A percentile compares a stretch with the other conserved stretches of the same genome.
phyloP scores from a whole-genome alignment of 2,888 invertebrate genomes.

The Scotopteryx bipunctaria region DNA sequence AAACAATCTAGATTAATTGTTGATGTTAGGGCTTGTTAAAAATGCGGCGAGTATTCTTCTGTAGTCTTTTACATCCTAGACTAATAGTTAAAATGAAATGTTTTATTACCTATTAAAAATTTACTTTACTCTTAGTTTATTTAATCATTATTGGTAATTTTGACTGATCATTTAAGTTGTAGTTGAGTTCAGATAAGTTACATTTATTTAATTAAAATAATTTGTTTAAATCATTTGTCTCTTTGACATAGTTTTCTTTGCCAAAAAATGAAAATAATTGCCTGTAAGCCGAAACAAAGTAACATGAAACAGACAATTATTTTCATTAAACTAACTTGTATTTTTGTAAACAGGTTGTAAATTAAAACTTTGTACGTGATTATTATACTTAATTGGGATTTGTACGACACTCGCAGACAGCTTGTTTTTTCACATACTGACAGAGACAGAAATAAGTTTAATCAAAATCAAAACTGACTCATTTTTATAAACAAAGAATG shows the following conservation, averaged over 20 bases:
- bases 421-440: not conserved
- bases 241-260: not conserved
- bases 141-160: no score
- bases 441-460: no score
- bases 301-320: no score
- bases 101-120: no score
- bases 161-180: no score
- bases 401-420: not conserved
- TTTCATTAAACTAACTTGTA: not conserved
- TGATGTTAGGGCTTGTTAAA: not conserved
- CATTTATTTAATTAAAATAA: not conserved
- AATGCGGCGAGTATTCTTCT: not conserved
- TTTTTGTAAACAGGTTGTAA: not conserved
- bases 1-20: slow-evolving; percentile 5
- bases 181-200: no score
- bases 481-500: no score
- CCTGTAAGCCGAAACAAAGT: no score
- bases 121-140: no score
- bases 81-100: no score
- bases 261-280: slow-evolving; percentile 1
- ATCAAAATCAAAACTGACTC: no score
- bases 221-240: not conserved
- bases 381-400: slow-evolving; percentile 2
- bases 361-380: slow-evolving; percentile 2
- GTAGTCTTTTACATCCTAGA: no score